A percentile compares a stretch with the other conserved stretches of the same genome.
Conservation (phyloP, 2,888 invertebrate species). For the Lutraria lutraria region DNA sequence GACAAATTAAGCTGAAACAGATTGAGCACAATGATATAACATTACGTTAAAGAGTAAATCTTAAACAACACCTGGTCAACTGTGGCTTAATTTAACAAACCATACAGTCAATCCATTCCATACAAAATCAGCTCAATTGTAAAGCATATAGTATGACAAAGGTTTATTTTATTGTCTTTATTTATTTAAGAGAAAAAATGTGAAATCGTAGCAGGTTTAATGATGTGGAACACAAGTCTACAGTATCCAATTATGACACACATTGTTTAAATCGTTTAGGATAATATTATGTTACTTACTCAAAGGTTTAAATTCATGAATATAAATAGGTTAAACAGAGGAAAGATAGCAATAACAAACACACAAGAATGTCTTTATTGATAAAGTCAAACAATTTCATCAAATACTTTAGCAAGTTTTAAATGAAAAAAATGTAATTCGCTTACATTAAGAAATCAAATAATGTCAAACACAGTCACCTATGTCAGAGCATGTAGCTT, state of each 20-base stretch:
- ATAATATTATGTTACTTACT: constrained; percentile 36
- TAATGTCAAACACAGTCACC: not conserved
- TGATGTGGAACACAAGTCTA: constrained; percentile 25
- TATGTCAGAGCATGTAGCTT: not conserved
- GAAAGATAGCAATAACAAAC: not conserved
- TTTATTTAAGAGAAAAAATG: constrained; percentile 25
- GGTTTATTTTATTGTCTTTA: not conserved
- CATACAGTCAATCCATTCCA: not conserved
- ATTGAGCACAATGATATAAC: not conserved
- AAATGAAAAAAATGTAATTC: not conserved
- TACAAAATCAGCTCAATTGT: not conserved
- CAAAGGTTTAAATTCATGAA: not conserved
- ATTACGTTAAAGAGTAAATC: not conserved
- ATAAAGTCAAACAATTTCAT: not conserved
- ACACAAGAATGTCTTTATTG: constrained; percentile 5
- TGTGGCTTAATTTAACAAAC: not conserved
- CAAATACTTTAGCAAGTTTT: constrained; percentile 1
- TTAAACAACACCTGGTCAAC: not conserved
- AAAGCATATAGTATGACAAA: not conserved
- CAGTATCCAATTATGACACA: not conserved
- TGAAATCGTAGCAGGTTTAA: constrained; percentile 24
- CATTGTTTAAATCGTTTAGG: constrained; percentile 33
- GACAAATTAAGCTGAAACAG: not conserved
- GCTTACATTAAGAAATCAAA: not conserved
- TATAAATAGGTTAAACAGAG: constrained; percentile 17